Evolutionary conservation across 2,888 invertebrate genomes (phyloP).

Genomic region (Steinernema hermaphroditum): DNA sequence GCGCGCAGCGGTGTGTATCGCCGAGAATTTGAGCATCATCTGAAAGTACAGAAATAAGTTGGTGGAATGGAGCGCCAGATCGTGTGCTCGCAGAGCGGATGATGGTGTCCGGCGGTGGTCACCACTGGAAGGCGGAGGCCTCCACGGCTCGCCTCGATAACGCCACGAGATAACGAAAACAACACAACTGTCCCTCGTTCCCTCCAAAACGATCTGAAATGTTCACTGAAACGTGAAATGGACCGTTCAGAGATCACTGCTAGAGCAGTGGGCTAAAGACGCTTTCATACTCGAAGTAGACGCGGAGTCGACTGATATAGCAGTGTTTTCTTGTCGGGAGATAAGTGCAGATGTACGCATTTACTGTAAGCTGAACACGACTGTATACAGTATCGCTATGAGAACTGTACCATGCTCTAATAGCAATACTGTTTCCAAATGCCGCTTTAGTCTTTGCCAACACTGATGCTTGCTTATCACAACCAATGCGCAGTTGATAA

Average conservation of each 20-base stretch:
- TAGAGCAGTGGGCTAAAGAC: not conserved
- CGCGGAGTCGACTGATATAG: not conserved
- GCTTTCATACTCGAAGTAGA: not conserved
- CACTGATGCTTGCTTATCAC: too few relatives aligned
- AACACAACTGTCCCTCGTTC: not conserved
- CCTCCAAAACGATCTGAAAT: not conserved
- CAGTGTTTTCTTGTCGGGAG: not conserved
- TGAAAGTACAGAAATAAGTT: not conserved
- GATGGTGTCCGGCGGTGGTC: conserved; percentile 17
- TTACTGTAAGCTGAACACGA: too few relatives aligned
- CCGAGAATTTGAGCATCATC: not conserved
- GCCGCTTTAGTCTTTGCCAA: too few relatives aligned
- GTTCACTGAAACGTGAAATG: not conserved
- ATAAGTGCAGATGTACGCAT: too few relatives aligned
- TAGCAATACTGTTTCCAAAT: too few relatives aligned
- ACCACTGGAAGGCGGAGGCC: not conserved
- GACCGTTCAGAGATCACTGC: not conserved
- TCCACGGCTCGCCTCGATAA: not conserved
- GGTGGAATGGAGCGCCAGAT: not conserved
- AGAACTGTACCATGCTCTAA: too few relatives aligned
- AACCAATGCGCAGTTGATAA: too few relatives aligned
- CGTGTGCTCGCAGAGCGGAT: not conserved
- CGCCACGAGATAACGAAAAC: conserved; percentile 15
- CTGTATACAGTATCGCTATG: too few relatives aligned
- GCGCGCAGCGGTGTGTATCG: not conserved